Percentiles rank a stretch among this genome's conserved stretches.
Conservation (phyloP, 2,888 invertebrate genomes). For the Argyresthia goedartella region DNA sequence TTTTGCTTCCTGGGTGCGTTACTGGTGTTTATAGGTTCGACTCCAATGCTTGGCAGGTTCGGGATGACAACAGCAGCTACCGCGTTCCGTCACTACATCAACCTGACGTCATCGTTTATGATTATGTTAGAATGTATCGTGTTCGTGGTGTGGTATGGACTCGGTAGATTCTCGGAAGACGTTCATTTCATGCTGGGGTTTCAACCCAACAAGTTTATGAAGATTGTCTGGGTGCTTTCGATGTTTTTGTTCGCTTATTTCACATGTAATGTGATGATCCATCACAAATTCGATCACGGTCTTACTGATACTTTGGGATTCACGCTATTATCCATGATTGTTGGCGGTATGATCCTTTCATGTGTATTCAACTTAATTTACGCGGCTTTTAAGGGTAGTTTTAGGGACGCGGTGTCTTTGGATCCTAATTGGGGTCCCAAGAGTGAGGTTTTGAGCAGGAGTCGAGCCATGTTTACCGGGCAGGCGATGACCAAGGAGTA, state of each 20-base stretch:
- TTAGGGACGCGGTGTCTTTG: constrained; percentile 21
- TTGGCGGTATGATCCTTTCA: constrained; percentile 11
- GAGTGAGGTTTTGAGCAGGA: constrained; percentile 38
- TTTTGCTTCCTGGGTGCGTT: neutral
- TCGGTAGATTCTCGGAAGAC: constrained; percentile 48
- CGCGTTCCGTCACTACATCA: neutral
- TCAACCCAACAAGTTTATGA: constrained; percentile 36
- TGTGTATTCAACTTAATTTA: constrained; percentile 20
- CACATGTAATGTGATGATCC: constrained; percentile 22
- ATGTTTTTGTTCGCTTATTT: constrained; percentile 24
- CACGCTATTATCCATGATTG: constrained; percentile 12
- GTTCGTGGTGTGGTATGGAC: constrained; percentile 50
- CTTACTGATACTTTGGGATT: constrained; percentile 14
- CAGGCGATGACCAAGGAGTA: constrained; percentile 67
- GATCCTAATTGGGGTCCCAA: constrained; percentile 47
- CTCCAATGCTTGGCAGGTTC: neutral
- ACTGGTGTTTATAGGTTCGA: neutral
- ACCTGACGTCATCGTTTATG: neutral
- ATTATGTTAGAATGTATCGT: neutral
- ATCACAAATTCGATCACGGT: neutral
- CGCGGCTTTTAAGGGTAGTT: constrained; percentile 22
- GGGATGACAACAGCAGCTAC: neutral
- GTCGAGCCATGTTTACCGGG: constrained; percentile 58
- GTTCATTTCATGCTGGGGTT: constrained; percentile 60
- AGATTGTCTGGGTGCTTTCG: constrained; percentile 32